Percentiles rank a stretch among this genome's conserved stretches.
Conservation (phyloP, 92 coral and sea anemone genomes). For the Chrysogorgia sp. region DNA sequence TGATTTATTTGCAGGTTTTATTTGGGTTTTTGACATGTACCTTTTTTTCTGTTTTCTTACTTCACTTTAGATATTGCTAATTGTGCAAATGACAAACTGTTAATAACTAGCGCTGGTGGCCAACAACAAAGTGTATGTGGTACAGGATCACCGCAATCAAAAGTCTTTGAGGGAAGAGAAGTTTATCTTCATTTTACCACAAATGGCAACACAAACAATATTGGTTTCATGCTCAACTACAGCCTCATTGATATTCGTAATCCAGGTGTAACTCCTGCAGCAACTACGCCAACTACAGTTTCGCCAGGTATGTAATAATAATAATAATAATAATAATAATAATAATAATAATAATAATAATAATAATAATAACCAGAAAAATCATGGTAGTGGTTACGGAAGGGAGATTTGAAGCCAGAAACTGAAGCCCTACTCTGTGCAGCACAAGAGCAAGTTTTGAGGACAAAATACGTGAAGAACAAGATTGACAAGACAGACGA, state of each 20-base stretch:
- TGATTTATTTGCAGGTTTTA: background rate
- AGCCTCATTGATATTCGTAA: slow-evolving; percentile 16
- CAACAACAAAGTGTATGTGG: background rate
- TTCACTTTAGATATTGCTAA: background rate
- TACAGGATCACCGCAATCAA: background rate
- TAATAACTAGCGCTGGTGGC: background rate
- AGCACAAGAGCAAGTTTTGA: background rate
- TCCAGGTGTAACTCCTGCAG: too few species aligned
- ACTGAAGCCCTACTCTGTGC: too few species aligned
- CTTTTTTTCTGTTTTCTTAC: background rate
- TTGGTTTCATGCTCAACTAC: slow-evolving; percentile 8
- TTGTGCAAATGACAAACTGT: background rate
- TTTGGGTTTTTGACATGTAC: background rate
- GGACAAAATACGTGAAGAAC: too few species aligned
- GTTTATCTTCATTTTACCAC: slow-evolving; percentile 31
- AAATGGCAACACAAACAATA: background rate
- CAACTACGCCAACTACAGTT: too few species aligned
- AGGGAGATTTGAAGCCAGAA: too few species aligned
- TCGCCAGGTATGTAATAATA: too few species aligned
- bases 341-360: too few species aligned
- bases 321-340: too few species aligned
- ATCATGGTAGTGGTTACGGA: too few species aligned
- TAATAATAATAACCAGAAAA: too few species aligned
- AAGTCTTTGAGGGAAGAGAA: background rate
- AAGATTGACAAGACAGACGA: too few species aligned